Evolutionary conservation across 2,113 vertebrate genomes (phyloP).

Genomic region (Dermatemys mawii): DNA sequence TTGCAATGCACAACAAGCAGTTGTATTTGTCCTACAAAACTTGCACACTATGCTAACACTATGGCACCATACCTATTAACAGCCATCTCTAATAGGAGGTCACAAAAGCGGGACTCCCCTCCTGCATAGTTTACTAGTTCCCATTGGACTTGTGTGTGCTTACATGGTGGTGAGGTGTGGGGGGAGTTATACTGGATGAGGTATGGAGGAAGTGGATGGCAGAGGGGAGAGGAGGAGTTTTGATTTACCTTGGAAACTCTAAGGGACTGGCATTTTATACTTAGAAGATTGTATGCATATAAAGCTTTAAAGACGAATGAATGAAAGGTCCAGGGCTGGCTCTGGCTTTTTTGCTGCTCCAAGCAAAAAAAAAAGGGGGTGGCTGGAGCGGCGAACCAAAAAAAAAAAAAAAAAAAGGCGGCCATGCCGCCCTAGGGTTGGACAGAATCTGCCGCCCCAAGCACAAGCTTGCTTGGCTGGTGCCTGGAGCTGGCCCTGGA

Average conservation of each 20-base stretch:
- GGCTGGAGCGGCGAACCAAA: too few species aligned
- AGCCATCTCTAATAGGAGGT: not conserved
- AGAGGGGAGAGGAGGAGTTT: not conserved
- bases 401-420: too few species aligned
- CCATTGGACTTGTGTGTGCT: not conserved
- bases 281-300: not conserved
- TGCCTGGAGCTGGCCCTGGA: too few species aligned
- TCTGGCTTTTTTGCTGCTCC: too few species aligned
- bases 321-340: too few species aligned
- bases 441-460: too few species aligned
- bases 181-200: not conserved
- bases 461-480: too few species aligned
- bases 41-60: not conserved
- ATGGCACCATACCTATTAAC: not conserved
- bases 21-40: not conserved
- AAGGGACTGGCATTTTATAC: not conserved
- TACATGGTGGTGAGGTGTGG: not conserved
- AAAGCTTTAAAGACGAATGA: not conserved
- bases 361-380: too few species aligned
- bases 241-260: not conserved
- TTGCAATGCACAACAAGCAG: not conserved
- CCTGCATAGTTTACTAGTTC: not conserved
- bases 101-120: not conserved
- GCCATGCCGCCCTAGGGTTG: too few species aligned
- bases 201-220: not conserved